Conservation (phyloP, 2,113 vertebrate species). For the Ariopsis seemanni region DNA sequence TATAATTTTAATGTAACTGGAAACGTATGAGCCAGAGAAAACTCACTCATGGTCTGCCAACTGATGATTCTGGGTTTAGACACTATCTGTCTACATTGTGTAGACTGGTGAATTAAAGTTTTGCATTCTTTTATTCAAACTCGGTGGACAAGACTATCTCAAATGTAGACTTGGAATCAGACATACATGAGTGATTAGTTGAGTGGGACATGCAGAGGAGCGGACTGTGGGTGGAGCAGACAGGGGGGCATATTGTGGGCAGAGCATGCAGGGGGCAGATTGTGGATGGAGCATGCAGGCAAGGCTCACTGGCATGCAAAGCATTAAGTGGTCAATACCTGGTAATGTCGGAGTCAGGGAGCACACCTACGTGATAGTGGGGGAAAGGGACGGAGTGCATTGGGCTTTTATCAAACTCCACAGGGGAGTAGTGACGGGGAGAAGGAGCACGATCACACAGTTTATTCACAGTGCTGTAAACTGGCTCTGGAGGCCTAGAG, state of each 20-base stretch:
- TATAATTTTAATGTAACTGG: not conserved
- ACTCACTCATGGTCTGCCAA: not conserved
- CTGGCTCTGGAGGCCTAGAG: slow-evolving; percentile 93
- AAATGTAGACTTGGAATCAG: not conserved
- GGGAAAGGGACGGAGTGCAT: slow-evolving; percentile 89
- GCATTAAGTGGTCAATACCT: slow-evolving; percentile 82
- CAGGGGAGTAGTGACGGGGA: slow-evolving; percentile 92
- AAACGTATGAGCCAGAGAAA: not conserved
- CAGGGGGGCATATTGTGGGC: not conserved
- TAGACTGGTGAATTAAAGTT: not conserved
- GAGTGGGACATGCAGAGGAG: not conserved
- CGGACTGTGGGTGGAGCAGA: not conserved
- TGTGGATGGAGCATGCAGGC: not conserved
- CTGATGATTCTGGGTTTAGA: not conserved
- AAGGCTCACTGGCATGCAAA: slow-evolving; percentile 28
- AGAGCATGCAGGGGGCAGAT: not conserved
- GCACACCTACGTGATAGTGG: slow-evolving; percentile 92
- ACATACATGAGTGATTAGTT: not conserved
- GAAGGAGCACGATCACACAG: slow-evolving; percentile 92
- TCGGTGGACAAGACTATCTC: not conserved
- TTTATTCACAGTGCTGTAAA: slow-evolving; percentile 99
- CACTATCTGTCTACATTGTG: not conserved
- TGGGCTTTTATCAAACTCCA: slow-evolving; percentile 95
- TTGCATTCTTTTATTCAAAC: not conserved
- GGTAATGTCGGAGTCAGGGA: slow-evolving; percentile 91